Conservation (phyloP, 2,797 vertebrate genomes). For the Platyrinchus mystaceus region DNA sequence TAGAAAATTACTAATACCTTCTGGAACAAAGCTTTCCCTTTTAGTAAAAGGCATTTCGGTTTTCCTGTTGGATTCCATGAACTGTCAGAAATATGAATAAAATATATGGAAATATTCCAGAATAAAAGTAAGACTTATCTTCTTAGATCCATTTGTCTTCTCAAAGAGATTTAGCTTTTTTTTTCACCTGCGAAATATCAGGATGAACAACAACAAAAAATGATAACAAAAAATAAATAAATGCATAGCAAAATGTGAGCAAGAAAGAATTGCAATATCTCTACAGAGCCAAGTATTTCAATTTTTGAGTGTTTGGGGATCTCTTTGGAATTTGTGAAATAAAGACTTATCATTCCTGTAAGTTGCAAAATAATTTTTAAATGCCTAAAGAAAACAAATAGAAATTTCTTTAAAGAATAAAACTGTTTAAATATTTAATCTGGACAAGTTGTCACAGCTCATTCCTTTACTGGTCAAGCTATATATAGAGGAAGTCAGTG, state of each 20-base stretch:
- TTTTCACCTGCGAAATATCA: slow-evolving; percentile 42
- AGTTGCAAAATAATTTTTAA: slow-evolving; percentile 35
- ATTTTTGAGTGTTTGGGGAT: slow-evolving; percentile 55
- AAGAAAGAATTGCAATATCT: slow-evolving; percentile 40
- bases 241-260: slow-evolving; percentile 35
- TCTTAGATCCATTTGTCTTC: slow-evolving; percentile 36
- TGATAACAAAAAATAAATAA: slow-evolving; percentile 19
- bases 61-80: not conserved
- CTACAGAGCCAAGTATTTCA: slow-evolving; percentile 26
- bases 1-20: not conserved
- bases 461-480: not conserved
- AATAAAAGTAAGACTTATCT: slow-evolving; percentile 12
- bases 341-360: slow-evolving; percentile 48
- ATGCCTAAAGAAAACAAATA: slow-evolving; percentile 13
- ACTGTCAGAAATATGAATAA: not conserved
- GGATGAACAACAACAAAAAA: slow-evolving; percentile 30
- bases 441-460: not conserved
- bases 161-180: slow-evolving; percentile 38
- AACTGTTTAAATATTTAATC: not conserved
- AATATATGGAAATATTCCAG: slow-evolving; percentile 25
- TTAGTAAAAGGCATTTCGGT: not conserved
- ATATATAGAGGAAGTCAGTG: not conserved
- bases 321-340: slow-evolving; percentile 65
- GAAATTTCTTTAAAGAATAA: slow-evolving; percentile 40
- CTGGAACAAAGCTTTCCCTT: not conserved